Evolutionary conservation across 2,797 vertebrate species (phyloP).

Genomic region (Mareca strepera): DNA sequence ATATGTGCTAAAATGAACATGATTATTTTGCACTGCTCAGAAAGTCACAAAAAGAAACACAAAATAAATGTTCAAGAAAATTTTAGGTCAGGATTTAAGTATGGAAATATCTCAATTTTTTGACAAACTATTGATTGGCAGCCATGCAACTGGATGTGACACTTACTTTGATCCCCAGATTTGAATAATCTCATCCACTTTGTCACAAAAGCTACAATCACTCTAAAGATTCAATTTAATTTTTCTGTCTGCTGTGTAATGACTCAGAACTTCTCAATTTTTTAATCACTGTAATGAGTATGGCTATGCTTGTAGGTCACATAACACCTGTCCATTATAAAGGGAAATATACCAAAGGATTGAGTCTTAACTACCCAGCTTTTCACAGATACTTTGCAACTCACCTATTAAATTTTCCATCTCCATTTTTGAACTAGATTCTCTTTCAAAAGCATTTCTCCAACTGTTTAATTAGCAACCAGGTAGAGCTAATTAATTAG

Average conservation of each 20-base stretch:
- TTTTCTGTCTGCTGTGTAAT: not conserved
- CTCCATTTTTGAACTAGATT: constrained; percentile 7
- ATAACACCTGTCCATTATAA: not conserved
- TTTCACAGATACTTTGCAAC: not conserved
- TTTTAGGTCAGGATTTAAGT: rapidly evolving
- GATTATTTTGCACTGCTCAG: not conserved
- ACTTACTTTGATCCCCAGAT: not conserved
- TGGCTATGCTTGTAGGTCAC: not conserved
- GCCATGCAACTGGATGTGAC: not conserved
- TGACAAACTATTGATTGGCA: not conserved
- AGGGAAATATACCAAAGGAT: not conserved
- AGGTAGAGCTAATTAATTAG: constrained; percentile 41
- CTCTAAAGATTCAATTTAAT: not conserved
- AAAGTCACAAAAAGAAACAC: not conserved
- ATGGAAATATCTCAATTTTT: not conserved
- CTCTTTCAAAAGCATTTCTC: constrained; percentile 10
- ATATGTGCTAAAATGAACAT: not conserved
- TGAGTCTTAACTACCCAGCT: not conserved
- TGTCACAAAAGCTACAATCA: not conserved
- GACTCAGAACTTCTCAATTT: constrained; percentile 4
- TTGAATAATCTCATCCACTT: not conserved
- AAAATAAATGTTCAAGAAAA: not conserved
- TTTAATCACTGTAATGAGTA: not conserved
- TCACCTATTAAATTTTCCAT: not conserved
- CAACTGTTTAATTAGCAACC: constrained; percentile 34